Evolutionary conservation across 2,888 invertebrate species (phyloP).

Genomic region (Dasypolia templi): DNA sequence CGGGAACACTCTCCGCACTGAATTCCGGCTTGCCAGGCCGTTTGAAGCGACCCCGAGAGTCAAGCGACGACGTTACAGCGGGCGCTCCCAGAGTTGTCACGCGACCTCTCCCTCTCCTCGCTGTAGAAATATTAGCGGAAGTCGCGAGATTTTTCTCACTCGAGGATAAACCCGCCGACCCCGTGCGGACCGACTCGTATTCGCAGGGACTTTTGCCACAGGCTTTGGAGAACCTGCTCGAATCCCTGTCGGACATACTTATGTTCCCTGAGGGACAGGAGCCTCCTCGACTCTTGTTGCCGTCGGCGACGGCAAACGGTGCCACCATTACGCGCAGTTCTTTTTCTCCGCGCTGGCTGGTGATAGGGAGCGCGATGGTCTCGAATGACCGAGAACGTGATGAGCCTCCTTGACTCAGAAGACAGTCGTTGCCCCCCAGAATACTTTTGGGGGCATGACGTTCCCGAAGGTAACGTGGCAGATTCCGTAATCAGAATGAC

Average conservation of each 20-base stretch:
- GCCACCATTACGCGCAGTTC: too few species aligned
- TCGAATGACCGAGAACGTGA: too few species aligned
- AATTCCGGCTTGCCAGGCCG: not conserved
- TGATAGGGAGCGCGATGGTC: too few species aligned
- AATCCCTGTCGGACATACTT: not conserved
- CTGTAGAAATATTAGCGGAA: not conserved
- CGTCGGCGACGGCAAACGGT: too few species aligned
- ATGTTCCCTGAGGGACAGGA: not conserved
- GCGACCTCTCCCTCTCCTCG: not conserved
- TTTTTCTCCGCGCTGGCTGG: too few species aligned
- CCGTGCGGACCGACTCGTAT: not conserved
- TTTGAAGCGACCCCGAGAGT: not conserved
- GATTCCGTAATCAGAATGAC: too few species aligned
- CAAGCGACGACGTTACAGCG: not conserved
- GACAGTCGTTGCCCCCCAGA: too few species aligned
- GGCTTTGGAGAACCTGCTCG: too few species aligned
- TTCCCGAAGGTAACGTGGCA: too few species aligned
- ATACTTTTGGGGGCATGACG: too few species aligned
- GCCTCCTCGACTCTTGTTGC: constrained; percentile 4
- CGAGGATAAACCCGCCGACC: not conserved
- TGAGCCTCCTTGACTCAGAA: too few species aligned
- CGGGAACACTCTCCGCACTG: not conserved
- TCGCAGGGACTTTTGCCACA: not conserved
- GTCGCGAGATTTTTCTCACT: not conserved
- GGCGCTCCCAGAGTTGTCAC: not conserved